These are phyloP conservation scores for Pogonocherus hispidulus DNA, from an alignment of 2,888 invertebrate species.

Conservation along the genomic window DNA sequence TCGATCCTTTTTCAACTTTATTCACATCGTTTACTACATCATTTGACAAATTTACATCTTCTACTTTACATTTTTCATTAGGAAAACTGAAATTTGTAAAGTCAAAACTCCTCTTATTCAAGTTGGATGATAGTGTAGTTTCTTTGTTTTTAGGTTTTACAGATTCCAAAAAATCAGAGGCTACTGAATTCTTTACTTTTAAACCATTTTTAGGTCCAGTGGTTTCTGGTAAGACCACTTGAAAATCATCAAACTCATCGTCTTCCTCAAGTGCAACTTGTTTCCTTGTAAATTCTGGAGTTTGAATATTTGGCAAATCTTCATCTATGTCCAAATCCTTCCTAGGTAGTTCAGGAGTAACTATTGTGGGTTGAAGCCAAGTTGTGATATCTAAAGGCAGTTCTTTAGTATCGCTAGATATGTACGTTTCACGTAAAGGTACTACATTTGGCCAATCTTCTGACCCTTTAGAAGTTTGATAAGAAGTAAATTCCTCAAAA, in stretches of 20 bases:
- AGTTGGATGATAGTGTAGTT: background rate
- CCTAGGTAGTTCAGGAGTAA: slow-evolving; percentile 59
- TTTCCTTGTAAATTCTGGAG: slow-evolving; percentile 27
- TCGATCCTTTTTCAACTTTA: background rate
- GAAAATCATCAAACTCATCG: slow-evolving; percentile 65
- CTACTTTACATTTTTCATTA: background rate
- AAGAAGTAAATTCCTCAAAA: slow-evolving; percentile 70
- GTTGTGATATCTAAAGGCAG: slow-evolving; percentile 49
- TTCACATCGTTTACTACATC: background rate
- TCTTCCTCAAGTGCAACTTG: slow-evolving; percentile 25
- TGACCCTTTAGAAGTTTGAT: slow-evolving; percentile 61
- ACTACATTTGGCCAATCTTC: slow-evolving; percentile 53
- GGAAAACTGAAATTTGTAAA: background rate
- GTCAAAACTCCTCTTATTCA: background rate
- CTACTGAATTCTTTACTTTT: background rate
- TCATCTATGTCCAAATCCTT: slow-evolving; percentile 47
- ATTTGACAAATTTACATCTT: background rate
- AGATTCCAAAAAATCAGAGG: background rate
- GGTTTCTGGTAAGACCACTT: slow-evolving; percentile 54
- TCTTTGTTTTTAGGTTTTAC: background rate
- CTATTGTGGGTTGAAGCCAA: slow-evolving; percentile 61
- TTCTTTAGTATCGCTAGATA: slow-evolving; percentile 52
- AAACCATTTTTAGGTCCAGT: background rate
- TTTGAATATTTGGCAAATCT: slow-evolving; percentile 31
- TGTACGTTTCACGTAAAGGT: slow-evolving; percentile 66